Evolutionary conservation across 1,140 invertebrate genomes (phyloP), one percentile per base, ranked within the genome.

Genomic region (Drosophila santomea): DNA sequence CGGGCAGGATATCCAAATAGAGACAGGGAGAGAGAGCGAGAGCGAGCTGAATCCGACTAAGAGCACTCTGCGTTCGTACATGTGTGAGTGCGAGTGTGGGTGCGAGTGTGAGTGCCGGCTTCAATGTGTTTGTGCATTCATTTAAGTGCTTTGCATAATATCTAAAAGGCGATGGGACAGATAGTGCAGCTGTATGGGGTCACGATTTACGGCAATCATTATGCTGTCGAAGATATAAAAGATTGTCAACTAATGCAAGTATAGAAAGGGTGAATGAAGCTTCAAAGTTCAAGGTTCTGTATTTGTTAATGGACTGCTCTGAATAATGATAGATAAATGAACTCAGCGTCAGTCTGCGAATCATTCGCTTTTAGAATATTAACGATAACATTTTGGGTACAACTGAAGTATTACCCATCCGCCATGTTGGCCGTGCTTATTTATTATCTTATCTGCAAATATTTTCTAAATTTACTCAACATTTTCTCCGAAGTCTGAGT

Each of bases 81-180:
- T 25, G 44, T 38, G 52, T 60, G 48, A 23, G 44, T 47, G 44
- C 6, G 11, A 10, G 57, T 56, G 32, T 25, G 47, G 10, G 57
- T 56, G 32, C 25, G 47, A 23, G 44, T 45, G 44, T 23, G 11
- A 28, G 57, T 56, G 32, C 32, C 25, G 66, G 48, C 32, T 56
- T 58, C 41, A 20, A 39, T 57, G 45, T 47, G 54, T 51, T 36
- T 56, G 52, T 75, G 74, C 54, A 66, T 77, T 75, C 75, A 78
- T 86, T 88, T 88, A 82, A 85, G 83, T 78, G 79, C 69, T 88
- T 58, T 88, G 71, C 75, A 83, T 89, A 83, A 74, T 80, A 76
- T 74, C 80, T 45, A 74, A 72, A 61, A 41, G 43, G n/a, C 54
- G 35, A 58, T 52, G 48, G 28, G 44, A 36, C 54, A 50, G 51